Evolutionary conservation across 1,140 invertebrate genomes (phyloP).

Genomic region (Asbolus verrucosus): DNA sequence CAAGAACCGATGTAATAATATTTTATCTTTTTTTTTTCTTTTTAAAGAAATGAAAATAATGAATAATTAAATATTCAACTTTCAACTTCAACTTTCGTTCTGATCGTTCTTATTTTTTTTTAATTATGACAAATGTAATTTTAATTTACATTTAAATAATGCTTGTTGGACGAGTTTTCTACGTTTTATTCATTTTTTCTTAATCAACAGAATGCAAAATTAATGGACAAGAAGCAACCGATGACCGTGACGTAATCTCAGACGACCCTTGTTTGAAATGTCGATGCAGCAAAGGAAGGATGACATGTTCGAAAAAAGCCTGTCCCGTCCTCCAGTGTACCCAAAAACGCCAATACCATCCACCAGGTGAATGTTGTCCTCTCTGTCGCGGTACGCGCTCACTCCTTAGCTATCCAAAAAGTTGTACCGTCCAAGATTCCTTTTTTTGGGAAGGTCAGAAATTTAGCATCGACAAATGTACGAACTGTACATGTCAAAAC

Average conservation of each 20-base stretch:
- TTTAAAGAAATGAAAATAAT: too few species aligned
- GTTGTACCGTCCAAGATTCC: slow-evolving; percentile 78
- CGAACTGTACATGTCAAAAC: slow-evolving; percentile 83
- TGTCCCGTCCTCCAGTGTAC: slow-evolving; percentile 88
- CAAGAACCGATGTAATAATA: too few species aligned
- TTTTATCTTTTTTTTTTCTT: too few species aligned
- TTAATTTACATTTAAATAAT: not conserved
- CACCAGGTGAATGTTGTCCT: slow-evolving; percentile 86
- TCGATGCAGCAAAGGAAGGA: slow-evolving; percentile 78
- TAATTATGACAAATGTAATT: too few species aligned
- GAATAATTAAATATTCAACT: too few species aligned
- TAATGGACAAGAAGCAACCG: slow-evolving; percentile 74
- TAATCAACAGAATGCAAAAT: slow-evolving; percentile 77
- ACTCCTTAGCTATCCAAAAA: slow-evolving; percentile 64
- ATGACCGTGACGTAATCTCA: slow-evolving; percentile 81
- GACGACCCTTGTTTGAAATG: slow-evolving; percentile 90
- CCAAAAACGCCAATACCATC: slow-evolving; percentile 72
- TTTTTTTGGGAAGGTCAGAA: slow-evolving; percentile 71
- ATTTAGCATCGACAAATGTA: slow-evolving; percentile 82
- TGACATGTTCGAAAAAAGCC: slow-evolving; percentile 85
- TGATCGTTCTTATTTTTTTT: too few species aligned
- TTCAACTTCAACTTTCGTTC: too few species aligned
- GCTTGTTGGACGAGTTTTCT: not conserved
- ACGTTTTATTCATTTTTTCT: not conserved
- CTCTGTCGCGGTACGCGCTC: slow-evolving; percentile 72